Evolutionary conservation across 2,888 invertebrate species (phyloP).

Genomic region (Ormyrus labotus): DNA sequence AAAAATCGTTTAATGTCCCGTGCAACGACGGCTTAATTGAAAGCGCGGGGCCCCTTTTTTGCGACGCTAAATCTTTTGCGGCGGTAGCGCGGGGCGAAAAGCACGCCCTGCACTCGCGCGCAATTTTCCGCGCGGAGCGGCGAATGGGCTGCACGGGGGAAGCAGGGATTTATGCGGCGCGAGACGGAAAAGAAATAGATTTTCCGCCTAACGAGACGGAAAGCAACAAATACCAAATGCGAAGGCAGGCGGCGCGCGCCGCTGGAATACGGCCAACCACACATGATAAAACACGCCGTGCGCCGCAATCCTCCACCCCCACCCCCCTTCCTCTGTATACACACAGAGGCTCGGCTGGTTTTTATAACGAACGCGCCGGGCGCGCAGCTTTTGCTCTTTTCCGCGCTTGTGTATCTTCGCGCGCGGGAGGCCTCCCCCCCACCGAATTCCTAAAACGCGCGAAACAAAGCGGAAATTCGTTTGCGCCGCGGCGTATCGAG

Average conservation of each 20-base stretch:
- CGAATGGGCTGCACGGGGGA: slow-evolving; percentile 16
- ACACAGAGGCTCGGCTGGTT: neutral
- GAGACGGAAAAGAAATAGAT: slow-evolving; percentile 69
- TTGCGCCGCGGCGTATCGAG: slow-evolving; percentile 14
- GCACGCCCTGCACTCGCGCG: neutral
- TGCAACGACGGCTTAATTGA: slow-evolving; percentile 2
- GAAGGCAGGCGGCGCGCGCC: slow-evolving; percentile 23
- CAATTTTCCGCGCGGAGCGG: slow-evolving; percentile 28
- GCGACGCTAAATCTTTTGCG: no score
- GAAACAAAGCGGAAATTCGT: slow-evolving; percentile 40
- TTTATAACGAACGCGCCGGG: neutral
- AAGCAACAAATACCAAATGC: slow-evolving; percentile 67
- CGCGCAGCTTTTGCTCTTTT: neutral
- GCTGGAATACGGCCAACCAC: slow-evolving; percentile 67
- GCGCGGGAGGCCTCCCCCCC: neutral
- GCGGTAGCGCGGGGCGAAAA: no score
- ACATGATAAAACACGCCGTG: slow-evolving; percentile 68
- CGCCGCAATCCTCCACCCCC: slow-evolving; percentile 40
- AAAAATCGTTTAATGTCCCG: slow-evolving; percentile 4
- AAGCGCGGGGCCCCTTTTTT: neutral
- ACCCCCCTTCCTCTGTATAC: neutral
- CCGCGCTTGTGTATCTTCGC: neutral
- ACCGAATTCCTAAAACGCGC: neutral
- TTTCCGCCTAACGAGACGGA: slow-evolving; percentile 72
- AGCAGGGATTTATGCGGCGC: slow-evolving; percentile 36